Percentiles rank a stretch among this genome's conserved stretches.
Conservation (phyloP, 2,888 invertebrate genomes). For the Oscheius sp. region DNA sequence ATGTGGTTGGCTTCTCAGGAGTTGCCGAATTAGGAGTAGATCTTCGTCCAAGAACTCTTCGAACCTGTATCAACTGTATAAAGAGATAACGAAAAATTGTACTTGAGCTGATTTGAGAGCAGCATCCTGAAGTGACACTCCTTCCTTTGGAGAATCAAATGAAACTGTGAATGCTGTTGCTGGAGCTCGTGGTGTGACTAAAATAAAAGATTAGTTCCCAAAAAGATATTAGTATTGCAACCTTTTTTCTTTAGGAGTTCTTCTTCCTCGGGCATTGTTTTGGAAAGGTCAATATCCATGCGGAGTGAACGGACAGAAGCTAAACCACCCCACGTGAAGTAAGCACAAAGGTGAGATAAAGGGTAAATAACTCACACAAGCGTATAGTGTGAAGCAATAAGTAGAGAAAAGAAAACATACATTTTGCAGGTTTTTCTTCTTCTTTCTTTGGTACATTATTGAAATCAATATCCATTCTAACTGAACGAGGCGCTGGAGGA, state of each 20-base stretch:
- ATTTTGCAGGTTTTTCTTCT: conserved; percentile 2
- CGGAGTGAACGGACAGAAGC: conserved; percentile 30
- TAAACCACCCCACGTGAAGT: conserved; percentile 21
- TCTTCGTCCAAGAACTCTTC: conserved; percentile 24
- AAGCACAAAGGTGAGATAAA: conserved; percentile 18
- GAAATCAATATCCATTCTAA: conserved; percentile 57
- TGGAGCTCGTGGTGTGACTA: conserved; percentile 22
- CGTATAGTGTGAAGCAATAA: not conserved
- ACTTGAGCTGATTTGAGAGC: conserved; percentile 47
- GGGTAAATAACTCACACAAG: conserved; percentile 10
- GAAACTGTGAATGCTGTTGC: conserved; percentile 51
- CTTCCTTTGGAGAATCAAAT: conserved; percentile 38
- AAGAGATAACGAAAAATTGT: not conserved
- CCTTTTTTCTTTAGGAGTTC: conserved; percentile 30
- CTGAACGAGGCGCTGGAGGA: conserved; percentile 37
- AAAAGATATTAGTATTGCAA: not conserved
- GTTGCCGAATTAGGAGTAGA: conserved; percentile 1
- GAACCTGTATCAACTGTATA: conserved; percentile 14
- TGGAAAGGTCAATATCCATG: conserved; percentile 35
- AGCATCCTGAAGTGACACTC: conserved; percentile 51
- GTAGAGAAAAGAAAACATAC: conserved; percentile 18
- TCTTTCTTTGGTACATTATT: conserved; percentile 17
- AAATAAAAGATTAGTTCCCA: not conserved
- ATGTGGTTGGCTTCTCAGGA: not conserved
- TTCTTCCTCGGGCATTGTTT: conserved; percentile 32